Evolutionary conservation across 37 sponge, comb jelly and placozoan species (phyloP).

Genomic region (Chondrilla cf. caribensis): DNA sequence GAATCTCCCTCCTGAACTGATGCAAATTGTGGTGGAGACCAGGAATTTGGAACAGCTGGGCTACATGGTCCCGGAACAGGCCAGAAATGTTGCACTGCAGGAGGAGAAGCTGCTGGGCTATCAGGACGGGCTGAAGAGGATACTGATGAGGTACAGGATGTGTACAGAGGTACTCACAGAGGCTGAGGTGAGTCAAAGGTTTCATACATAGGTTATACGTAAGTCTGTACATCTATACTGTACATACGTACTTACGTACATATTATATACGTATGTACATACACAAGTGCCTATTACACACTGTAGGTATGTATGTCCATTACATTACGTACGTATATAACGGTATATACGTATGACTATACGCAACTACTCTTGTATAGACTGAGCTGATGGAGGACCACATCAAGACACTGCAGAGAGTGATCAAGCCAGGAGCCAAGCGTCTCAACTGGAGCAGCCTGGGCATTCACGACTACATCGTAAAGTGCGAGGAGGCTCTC

Average conservation of each 20-base stretch:
- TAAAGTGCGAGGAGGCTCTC: slow-evolving; percentile 88
- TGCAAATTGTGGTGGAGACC: slow-evolving; percentile 87
- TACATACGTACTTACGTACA: too few relatives aligned
- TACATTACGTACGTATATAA: not conserved
- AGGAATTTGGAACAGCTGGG: slow-evolving; percentile 97
- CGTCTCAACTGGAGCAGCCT: slow-evolving; percentile 99
- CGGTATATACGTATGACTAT: slow-evolving; percentile 13
- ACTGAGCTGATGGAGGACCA: slow-evolving; percentile 84
- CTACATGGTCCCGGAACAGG: slow-evolving; percentile 82
- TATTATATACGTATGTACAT: not conserved
- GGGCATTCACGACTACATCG: slow-evolving; percentile 94
- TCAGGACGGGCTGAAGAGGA: slow-evolving; percentile 73
- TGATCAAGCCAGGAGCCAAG: slow-evolving; percentile 87
- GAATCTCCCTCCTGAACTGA: slow-evolving; percentile 91
- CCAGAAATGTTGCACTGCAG: slow-evolving; percentile 95
- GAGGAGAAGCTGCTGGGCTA: slow-evolving; percentile 87
- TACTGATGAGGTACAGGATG: slow-evolving; percentile 61
- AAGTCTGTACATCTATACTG: not conserved
- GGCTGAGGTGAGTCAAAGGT: slow-evolving; percentile 55
- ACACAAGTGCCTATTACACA: too few relatives aligned
- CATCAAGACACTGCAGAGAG: slow-evolving; percentile 76
- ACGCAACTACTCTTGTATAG: slow-evolving; percentile 26
- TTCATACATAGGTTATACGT: not conserved
- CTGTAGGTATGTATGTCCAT: not conserved
- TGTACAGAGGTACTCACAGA: slow-evolving; percentile 47